Evolutionary conservation across 2,888 invertebrate genomes (phyloP).

Genomic region (Aquatica leii): DNA sequence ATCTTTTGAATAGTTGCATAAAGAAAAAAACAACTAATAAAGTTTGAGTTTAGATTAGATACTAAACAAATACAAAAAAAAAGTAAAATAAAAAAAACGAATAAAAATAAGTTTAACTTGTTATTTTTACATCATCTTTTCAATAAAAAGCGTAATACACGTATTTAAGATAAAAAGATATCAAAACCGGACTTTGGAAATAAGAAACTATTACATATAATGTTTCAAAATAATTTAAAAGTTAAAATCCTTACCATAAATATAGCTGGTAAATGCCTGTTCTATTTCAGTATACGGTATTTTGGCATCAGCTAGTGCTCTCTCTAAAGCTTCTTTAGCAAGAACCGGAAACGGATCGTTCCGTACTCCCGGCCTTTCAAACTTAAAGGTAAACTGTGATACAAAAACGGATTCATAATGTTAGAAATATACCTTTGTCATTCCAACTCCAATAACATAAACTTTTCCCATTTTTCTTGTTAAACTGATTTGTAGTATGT

Average conservation of each 20-base stretch:
- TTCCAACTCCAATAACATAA: constrained; percentile 94
- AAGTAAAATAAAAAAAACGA: too few species aligned
- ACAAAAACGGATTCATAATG: not conserved
- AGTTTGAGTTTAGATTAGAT: too few species aligned
- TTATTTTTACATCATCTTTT: too few species aligned
- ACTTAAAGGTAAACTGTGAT: constrained; percentile 63
- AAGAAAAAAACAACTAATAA: too few species aligned
- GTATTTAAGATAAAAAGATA: too few species aligned
- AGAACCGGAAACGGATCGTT: constrained; percentile 93
- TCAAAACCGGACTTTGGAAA: too few species aligned
- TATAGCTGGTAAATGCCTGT: constrained; percentile 92
- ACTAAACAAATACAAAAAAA: too few species aligned
- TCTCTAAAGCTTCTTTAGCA: constrained; percentile 90
- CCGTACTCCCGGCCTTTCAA: constrained; percentile 89
- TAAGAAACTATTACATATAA: not conserved
- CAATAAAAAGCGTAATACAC: too few species aligned
- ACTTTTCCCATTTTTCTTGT: constrained; percentile 64
- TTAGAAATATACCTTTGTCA: constrained; percentile 82
- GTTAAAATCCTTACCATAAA: constrained; percentile 70
- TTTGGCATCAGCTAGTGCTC: constrained; percentile 86
- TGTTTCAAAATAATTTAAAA: not conserved
- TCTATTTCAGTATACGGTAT: constrained; percentile 80
- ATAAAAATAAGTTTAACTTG: too few species aligned
- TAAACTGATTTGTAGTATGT: too few species aligned
- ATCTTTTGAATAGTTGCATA: too few species aligned